phyloP scores from a whole-genome alignment of 2,888 invertebrate species.

The Oscheius sp. region DNA sequence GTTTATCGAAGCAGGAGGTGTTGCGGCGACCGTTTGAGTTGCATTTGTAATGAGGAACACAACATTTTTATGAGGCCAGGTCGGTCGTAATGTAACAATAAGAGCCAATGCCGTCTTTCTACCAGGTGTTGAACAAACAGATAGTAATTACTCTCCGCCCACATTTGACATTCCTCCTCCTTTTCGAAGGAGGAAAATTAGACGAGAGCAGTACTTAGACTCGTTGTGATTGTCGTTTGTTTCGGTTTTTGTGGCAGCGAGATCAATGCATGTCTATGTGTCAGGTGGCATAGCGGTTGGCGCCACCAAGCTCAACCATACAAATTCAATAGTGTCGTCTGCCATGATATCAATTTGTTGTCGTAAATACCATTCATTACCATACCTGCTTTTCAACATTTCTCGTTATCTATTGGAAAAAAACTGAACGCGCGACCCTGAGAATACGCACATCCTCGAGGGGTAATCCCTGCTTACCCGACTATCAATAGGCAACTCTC shows the following conservation, averaged over 20 bases:
- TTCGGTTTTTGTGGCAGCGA: slow-evolving; percentile 29
- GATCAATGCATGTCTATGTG: slow-evolving; percentile 31
- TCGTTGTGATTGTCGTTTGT: slow-evolving; percentile 24
- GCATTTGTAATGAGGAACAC: slow-evolving; percentile 22
- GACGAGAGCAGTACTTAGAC: slow-evolving; percentile 6
- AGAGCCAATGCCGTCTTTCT: not conserved
- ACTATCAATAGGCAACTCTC: slow-evolving; percentile 9
- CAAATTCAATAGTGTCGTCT: slow-evolving; percentile 13
- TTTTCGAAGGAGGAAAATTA: slow-evolving; percentile 1
- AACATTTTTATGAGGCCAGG: slow-evolving; percentile 27
- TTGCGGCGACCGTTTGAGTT: slow-evolving; percentile 20
- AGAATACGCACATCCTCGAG: not conserved
- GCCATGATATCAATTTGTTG: not conserved
- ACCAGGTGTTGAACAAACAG: not conserved
- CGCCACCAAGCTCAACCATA: slow-evolving; percentile 22
- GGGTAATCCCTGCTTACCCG: slow-evolving; percentile 7
- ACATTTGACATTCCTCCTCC: too few relatives aligned
- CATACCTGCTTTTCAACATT: not conserved
- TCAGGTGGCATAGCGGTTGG: slow-evolving; percentile 27
- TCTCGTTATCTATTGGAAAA: not conserved
- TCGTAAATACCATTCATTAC: not conserved
- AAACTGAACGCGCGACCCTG: slow-evolving; percentile 5
- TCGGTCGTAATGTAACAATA: slow-evolving; percentile 16
- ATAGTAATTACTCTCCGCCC: too few relatives aligned
- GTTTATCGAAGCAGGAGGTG: slow-evolving; percentile 5